phyloP scores from a whole-genome alignment of 2,113 vertebrate species.

The Polypterus bichir region DNA sequence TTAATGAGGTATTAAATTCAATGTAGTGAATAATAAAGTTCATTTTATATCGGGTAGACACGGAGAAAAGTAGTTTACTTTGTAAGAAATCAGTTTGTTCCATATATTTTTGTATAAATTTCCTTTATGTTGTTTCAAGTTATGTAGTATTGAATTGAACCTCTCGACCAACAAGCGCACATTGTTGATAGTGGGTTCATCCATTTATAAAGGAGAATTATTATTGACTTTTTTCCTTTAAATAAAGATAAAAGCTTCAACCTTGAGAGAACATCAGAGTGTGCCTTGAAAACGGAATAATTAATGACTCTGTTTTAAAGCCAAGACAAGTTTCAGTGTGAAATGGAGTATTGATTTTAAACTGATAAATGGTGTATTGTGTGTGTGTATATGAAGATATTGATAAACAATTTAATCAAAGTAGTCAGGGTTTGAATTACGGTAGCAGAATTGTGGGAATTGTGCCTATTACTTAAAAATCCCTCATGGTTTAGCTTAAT shows the following conservation, averaged over 20 bases:
- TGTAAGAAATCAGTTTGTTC: too few relatives aligned
- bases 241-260: slow-evolving; percentile 53
- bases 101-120: not conserved
- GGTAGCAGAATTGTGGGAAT: too few relatives aligned
- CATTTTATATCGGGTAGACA: too few relatives aligned
- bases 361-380: slow-evolving; percentile 46
- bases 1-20: too few relatives aligned
- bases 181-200: slow-evolving; percentile 24
- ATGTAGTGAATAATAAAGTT: too few relatives aligned
- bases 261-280: slow-evolving; percentile 40
- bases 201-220: slow-evolving; percentile 29
- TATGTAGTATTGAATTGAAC: slow-evolving; percentile 16
- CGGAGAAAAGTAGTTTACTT: too few relatives aligned
- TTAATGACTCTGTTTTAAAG: slow-evolving; percentile 45
- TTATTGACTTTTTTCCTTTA: slow-evolving; percentile 45
- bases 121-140: slow-evolving; percentile 14
- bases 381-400: slow-evolving; percentile 30
- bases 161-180: slow-evolving; percentile 22
- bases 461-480: too few relatives aligned
- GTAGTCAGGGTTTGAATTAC: not conserved
- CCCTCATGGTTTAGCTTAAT: too few relatives aligned
- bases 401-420: slow-evolving; percentile 53
- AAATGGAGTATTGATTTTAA: slow-evolving; percentile 47
- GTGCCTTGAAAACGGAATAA: slow-evolving; percentile 42
- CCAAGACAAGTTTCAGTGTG: slow-evolving; percentile 38